Percentiles rank a stretch among this genome's conserved stretches.
phyloP scores from a whole-genome alignment of 2,113 vertebrate species.

The Phrynosoma blainvillii region DNA sequence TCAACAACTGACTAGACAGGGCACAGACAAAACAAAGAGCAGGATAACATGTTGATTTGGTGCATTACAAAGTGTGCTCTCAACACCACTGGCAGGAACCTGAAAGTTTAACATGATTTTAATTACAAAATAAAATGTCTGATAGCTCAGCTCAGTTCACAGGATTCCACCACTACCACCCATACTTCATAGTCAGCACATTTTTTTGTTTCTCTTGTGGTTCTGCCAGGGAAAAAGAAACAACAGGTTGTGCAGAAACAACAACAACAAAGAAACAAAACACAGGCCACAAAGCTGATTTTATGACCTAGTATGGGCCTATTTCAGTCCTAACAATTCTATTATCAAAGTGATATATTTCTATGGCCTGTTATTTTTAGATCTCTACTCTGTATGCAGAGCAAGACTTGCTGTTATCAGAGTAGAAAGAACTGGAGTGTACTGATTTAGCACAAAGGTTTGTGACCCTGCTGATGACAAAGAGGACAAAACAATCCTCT shows the following conservation, averaged over 20 bases:
- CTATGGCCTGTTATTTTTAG: not conserved
- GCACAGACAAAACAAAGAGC: not conserved
- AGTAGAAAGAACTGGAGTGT: conserved; percentile 15
- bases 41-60: not conserved
- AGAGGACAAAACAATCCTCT: conserved; percentile 32
- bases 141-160: conserved; percentile 14
- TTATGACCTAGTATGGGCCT: not conserved
- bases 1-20: too few species aligned
- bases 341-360: not conserved
- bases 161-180: not conserved
- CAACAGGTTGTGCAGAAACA: conserved; percentile 8
- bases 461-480: not conserved
- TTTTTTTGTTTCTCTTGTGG: conserved; percentile 26
- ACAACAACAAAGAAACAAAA: conserved; percentile 16
- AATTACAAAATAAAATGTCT: conserved; percentile 13
- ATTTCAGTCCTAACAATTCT: conserved; percentile 15
- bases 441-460: not conserved
- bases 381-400: not conserved
- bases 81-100: conserved; percentile 13
- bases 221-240: conserved; percentile 10
- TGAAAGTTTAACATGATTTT: not conserved
- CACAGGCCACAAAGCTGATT: not conserved
- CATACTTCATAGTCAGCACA: not conserved
- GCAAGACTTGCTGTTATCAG: conserved; percentile 13
- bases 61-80: not conserved